Evolutionary conservation across 2,797 vertebrate genomes (phyloP), one percentile per base, ranked within the genome.

Genomic region (Phylloscopus collybita): DNA sequence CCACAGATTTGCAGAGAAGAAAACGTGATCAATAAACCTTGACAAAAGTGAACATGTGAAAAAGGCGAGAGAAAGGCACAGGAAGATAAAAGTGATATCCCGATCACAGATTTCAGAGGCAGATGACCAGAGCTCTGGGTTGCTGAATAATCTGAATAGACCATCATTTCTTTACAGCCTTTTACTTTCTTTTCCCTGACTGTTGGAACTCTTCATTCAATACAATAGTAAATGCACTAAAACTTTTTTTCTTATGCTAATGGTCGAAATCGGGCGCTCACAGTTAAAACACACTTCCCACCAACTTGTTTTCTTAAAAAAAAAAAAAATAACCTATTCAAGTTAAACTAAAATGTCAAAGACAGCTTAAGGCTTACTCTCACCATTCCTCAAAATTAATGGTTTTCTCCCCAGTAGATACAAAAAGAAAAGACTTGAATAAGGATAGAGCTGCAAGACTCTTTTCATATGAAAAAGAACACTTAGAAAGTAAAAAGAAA

Each of bases 181-280:
- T 98, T 99, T 98, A 98, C 97, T 98, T 97, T 98, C 98, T 97
- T 98, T 97, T 96, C 98, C 98, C 97, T 97, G 98, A 98, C 98
- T 98, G 98, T 98, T 98, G 98, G 98, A 98, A 98, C 98, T 98
- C 98, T 98, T 98, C 98, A 98, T 98, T 98, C 98, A 98, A 98
- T 98, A 99, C 99, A 99, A 99, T 98, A 97, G 98, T 97, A 98
- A 98, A 99, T 97, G 98, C 99, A 98, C 98, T 98, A 98, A 99
- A 98, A 98, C 98, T 99, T 98, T 98, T 98, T 98, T 99, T 99
- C 98, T 99, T 98, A 99, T 99, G 99, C 98, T 99, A 99, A 99
- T 99, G 95, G 70, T 76, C 90, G 97, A 97, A 96, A 98, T 98
- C 87, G 65, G 91, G 98, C 94, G 97, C 98, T 98, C 98, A 97